Conservation (phyloP, 2,888 invertebrate genomes). For the Synanthedon vespiformis region DNA sequence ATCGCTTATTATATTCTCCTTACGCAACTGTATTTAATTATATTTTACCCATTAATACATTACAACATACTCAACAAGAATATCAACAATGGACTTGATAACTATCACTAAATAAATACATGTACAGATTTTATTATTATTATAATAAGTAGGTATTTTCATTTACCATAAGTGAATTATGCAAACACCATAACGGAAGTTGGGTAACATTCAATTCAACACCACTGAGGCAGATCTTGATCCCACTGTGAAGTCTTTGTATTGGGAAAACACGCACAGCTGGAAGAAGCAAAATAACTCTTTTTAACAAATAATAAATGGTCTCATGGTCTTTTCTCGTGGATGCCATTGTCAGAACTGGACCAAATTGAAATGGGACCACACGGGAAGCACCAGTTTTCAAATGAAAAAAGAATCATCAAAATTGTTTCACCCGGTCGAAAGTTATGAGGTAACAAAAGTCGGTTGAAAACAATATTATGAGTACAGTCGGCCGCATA, state of each 20-base stretch:
- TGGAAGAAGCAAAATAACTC: no score
- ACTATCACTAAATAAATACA: conserved; percentile 55
- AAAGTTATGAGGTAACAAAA: no score
- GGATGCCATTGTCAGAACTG: no score
- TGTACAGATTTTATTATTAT: conserved; percentile 10
- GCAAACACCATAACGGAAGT: conserved; percentile 4
- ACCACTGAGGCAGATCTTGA: conserved; percentile 81
- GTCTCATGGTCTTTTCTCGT: no score
- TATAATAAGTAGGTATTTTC: conserved; percentile 1
- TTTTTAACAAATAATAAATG: no score
- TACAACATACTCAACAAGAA: conserved; percentile 69
- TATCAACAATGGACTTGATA: conserved; percentile 67
- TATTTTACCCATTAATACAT: conserved; percentile 9
- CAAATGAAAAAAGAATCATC: no score
- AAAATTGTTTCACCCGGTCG: no score
- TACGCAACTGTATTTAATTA: neutral
- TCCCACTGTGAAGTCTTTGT: conserved; percentile 91
- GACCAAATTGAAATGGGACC: no score
- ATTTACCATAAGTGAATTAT: conserved; percentile 5
- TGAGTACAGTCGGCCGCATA: no score
- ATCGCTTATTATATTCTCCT: neutral
- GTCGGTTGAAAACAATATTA: no score
- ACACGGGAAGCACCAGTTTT: no score
- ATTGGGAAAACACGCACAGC: conserved; percentile 93
- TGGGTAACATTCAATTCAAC: conserved; percentile 56